phyloP scores from a whole-genome alignment of 2,888 invertebrate genomes.

The Drymonia ruficornis region DNA sequence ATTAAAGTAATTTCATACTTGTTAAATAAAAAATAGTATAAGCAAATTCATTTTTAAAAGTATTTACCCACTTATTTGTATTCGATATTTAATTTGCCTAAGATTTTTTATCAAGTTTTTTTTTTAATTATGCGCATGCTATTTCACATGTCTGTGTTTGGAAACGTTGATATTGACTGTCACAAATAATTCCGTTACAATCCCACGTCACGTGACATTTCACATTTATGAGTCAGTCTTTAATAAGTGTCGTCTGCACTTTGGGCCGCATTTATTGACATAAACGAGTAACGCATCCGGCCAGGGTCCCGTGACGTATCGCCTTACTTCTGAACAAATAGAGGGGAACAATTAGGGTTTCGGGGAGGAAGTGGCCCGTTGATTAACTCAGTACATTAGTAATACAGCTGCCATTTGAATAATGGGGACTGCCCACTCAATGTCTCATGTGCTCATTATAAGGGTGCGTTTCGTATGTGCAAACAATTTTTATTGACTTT shows the following conservation, averaged over 20 bases:
- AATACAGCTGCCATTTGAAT: constrained; percentile 36
- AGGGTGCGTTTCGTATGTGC: neutral
- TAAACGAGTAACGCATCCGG: constrained; percentile 79
- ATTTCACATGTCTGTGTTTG: neutral
- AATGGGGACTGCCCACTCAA: constrained; percentile 17
- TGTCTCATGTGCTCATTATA: constrained; percentile 12
- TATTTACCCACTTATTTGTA: neutral
- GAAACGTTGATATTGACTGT: neutral
- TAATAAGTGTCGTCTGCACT: constrained; percentile 64
- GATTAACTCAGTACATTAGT: constrained; percentile 44
- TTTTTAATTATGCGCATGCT: neutral
- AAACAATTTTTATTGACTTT: neutral
- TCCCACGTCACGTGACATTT: constrained; percentile 37
- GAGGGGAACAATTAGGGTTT: constrained; percentile 75
- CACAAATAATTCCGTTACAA: constrained; percentile 12
- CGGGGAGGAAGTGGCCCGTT: constrained; percentile 59
- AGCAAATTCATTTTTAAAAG: neutral
- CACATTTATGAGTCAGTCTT: constrained; percentile 66
- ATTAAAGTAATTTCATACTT: no score
- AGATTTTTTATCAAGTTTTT: neutral
- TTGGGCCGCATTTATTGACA: constrained; percentile 79
- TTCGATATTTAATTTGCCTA: neutral
- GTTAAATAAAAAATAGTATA: no score
- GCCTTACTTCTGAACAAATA: constrained; percentile 75
- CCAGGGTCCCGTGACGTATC: constrained; percentile 71